phyloP scores from a whole-genome alignment of 35 echinoderm and acorn worm species.

The Ptychodera flava region DNA sequence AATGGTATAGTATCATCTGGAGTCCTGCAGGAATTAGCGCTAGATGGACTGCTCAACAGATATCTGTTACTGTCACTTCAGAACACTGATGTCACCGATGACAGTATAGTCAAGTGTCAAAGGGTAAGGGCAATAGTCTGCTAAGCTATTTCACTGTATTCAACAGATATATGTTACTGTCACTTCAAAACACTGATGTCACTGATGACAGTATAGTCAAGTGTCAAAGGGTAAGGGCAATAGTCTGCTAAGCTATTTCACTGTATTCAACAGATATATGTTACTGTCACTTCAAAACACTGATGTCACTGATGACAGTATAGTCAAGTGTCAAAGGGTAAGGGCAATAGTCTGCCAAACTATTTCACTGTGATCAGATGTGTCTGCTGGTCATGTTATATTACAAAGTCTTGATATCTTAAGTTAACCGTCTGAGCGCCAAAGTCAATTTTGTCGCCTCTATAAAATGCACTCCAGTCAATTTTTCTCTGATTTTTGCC shows the following conservation, averaged over 20 bases:
- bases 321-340: constrained; percentile 71
- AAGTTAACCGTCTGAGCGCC: too few species aligned
- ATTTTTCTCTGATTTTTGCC: too few species aligned
- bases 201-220: constrained; percentile 74
- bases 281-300: constrained; percentile 91
- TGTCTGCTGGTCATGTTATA: neutral
- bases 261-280: constrained; percentile 70
- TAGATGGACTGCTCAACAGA: constrained; percentile 82
- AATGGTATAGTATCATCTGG: constrained; percentile 74
- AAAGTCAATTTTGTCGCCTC: too few species aligned
- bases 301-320: constrained; percentile 71
- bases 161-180: constrained; percentile 83
- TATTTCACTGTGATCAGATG: constrained; percentile 22
- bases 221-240: constrained; percentile 53
- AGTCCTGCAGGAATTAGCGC: constrained; percentile 60
- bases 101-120: constrained; percentile 71
- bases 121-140: constrained; percentile 36
- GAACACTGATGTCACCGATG: constrained; percentile 77
- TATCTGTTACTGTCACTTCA: constrained; percentile 92
- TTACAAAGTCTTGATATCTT: neutral
- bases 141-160: constrained; percentile 18
- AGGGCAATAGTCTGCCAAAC: neutral
- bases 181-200: constrained; percentile 87
- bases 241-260: neutral
- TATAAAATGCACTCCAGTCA: too few species aligned